phyloP scores from a whole-genome alignment of 2,797 vertebrate species.

The Cuniculus paca region DNA sequence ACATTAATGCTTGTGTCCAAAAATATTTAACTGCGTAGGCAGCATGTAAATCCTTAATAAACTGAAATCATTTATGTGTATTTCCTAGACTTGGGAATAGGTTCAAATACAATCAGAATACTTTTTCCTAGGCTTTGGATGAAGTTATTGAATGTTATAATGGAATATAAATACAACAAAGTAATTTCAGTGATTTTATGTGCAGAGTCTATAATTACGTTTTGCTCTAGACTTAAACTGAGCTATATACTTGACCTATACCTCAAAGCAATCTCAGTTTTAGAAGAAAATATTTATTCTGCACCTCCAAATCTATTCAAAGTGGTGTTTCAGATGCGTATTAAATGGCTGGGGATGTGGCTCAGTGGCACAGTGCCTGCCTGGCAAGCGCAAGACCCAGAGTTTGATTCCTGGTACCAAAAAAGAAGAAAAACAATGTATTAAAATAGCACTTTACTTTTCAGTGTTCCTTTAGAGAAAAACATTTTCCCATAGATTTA shows the following conservation, averaged over 20 bases:
- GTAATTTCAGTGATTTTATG: constrained; percentile 1
- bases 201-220: not conserved
- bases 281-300: not conserved
- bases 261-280: constrained; percentile 24
- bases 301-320: not conserved
- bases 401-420: too few relatives aligned
- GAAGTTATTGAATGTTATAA: not conserved
- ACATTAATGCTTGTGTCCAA: not conserved
- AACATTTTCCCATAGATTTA: not conserved
- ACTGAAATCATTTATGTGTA: not conserved
- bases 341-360: not conserved
- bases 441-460: not conserved
- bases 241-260: not conserved
- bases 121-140: not conserved
- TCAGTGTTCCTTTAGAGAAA: not conserved
- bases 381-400: too few relatives aligned
- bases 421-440: not conserved
- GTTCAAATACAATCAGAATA: not conserved
- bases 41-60: not conserved
- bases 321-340: not conserved
- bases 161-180: constrained; percentile 23
- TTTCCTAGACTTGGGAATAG: not conserved
- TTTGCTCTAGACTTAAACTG: not conserved
- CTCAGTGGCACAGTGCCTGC: too few relatives aligned
- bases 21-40: not conserved